Evolutionary conservation across 2,797 vertebrate genomes (phyloP).

Genomic region (Holocentrus rufus): DNA sequence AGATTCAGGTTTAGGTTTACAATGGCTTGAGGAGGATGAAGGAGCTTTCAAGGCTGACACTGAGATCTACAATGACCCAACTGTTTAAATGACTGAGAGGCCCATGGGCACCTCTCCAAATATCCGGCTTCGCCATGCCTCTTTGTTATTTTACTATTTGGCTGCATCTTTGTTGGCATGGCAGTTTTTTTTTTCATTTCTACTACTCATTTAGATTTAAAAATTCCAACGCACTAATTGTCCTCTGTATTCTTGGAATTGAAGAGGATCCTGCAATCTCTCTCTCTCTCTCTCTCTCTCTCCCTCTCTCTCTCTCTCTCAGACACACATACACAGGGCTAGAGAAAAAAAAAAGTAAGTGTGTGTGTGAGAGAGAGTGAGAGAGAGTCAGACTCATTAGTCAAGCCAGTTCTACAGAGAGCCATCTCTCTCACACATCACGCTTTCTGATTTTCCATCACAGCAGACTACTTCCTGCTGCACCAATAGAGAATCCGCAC

Average conservation of each 20-base stretch:
- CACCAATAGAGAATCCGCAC: constrained; percentile 57
- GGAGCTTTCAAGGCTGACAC: too few relatives aligned
- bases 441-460: constrained; percentile 39
- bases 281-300: neutral
- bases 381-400: constrained; percentile 43
- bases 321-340: neutral
- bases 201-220: too few relatives aligned
- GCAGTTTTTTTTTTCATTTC: too few relatives aligned
- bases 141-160: neutral
- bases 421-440: constrained; percentile 13
- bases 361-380: neutral
- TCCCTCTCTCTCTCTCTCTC: neutral
- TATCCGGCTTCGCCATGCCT: too few relatives aligned
- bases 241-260: neutral
- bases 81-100: too few relatives aligned
- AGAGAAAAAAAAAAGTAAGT: neutral
- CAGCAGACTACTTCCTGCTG: constrained; percentile 50
- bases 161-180: neutral
- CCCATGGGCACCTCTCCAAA: too few relatives aligned
- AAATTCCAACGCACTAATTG: too few relatives aligned
- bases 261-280: neutral
- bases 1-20: neutral
- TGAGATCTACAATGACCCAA: too few relatives aligned
- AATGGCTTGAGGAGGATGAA: too few relatives aligned
- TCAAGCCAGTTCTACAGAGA: neutral